Percentiles rank a stretch among this genome's conserved stretches.
Evolutionary conservation across 2,888 invertebrate species (phyloP).

Genomic region (Cordilura impudica): DNA sequence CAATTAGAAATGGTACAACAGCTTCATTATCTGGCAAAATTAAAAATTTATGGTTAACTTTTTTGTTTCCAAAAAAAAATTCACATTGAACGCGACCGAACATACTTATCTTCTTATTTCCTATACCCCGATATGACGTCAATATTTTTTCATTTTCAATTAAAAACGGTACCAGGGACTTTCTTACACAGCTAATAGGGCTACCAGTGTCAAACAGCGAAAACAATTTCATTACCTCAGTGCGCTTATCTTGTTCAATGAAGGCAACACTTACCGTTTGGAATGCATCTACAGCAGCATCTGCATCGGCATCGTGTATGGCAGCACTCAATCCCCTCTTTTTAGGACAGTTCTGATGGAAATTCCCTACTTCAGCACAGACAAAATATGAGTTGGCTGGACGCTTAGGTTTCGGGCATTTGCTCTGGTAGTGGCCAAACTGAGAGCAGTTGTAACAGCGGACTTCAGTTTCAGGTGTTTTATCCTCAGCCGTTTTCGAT

Average conservation of each 20-base stretch:
- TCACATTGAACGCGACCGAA: not conserved
- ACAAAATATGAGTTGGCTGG: slow-evolving; percentile 38
- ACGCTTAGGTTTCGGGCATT: slow-evolving; percentile 27
- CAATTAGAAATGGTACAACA: slow-evolving; percentile 11
- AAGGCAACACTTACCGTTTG: no score
- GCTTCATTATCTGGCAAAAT: slow-evolving; percentile 16
- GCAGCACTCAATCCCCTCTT: slow-evolving; percentile 7
- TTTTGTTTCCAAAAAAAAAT: not conserved
- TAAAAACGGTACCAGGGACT: slow-evolving; percentile 32
- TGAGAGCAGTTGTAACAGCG: slow-evolving; percentile 24
- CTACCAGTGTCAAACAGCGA: slow-evolving; percentile 44
- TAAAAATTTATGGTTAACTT: slow-evolving; percentile 5
- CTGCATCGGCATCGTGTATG: not conserved
- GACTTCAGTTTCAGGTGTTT: not conserved
- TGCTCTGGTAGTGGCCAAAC: no score
- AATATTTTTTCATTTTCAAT: not conserved
- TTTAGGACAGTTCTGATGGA: slow-evolving; percentile 14
- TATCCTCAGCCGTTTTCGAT: not conserved
- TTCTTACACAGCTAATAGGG: slow-evolving; percentile 21
- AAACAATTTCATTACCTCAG: slow-evolving; percentile 25
- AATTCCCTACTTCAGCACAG: slow-evolving; percentile 16
- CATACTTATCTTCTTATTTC: slow-evolving; percentile 6
- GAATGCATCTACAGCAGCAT: slow-evolving; percentile 7
- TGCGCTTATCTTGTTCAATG: slow-evolving; percentile 19
- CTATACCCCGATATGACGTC: slow-evolving; percentile 3